These are phyloP conservation scores for Pelodytes ibericus DNA, from an alignment of 2,797 vertebrate genomes.

Conservation along the genomic window DNA sequence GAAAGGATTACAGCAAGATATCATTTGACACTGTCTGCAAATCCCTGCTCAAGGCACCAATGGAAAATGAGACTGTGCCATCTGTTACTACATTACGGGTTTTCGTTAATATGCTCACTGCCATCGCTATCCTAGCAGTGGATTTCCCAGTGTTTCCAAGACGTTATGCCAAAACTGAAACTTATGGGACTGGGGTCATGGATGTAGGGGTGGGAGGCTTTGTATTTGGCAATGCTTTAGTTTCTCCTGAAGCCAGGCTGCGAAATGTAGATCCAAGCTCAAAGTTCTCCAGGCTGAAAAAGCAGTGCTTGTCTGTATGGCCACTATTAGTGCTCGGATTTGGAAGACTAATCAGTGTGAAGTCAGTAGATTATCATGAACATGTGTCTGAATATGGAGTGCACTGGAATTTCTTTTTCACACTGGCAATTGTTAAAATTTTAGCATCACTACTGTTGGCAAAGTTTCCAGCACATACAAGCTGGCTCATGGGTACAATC, in stretches of 20 bases:
- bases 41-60: constrained; percentile 70
- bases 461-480: constrained; percentile 71
- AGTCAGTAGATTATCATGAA: constrained; percentile 87
- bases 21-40: constrained; percentile 61
- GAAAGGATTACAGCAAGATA: constrained; percentile 45
- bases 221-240: constrained; percentile 86
- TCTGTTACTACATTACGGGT: constrained; percentile 86
- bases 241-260: constrained; percentile 86
- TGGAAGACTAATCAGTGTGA: constrained; percentile 80
- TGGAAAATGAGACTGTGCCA: constrained; percentile 78
- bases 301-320: constrained; percentile 82
- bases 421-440: constrained; percentile 83
- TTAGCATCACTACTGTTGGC: constrained; percentile 79
- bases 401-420: constrained; percentile 99
- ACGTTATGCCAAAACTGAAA: constrained; percentile 91
- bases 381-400: constrained; percentile 91
- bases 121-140: constrained; percentile 90
- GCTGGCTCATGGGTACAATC: constrained; percentile 77
- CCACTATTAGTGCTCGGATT: constrained; percentile 83
- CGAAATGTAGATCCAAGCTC: constrained; percentile 61
- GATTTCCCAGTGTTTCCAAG: constrained; percentile 92
- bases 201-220: constrained; percentile 92
- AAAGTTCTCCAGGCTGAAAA: constrained; percentile 68
- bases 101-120: constrained; percentile 83
- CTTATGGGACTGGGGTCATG: constrained; percentile 95